Base-by-base conservation (phyloP, 2,797 vertebrate genomes). In the Cuniculus paca region DNA sequence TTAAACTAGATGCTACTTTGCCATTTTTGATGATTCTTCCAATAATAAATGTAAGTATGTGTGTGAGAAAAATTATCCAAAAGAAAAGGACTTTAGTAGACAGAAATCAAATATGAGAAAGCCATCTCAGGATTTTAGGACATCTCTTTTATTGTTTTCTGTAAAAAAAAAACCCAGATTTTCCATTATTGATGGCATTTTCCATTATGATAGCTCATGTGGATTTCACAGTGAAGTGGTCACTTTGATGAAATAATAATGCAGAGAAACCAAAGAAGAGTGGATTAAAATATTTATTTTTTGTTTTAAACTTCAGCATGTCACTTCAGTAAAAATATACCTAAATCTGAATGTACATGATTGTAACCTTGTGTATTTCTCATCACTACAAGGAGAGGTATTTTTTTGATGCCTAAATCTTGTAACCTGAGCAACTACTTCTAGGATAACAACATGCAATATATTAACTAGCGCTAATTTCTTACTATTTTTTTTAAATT, bases 211-310 rank as follows among this genome's bases (percentile, higher is more conserved):
- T 91, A 91, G 94, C 31, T 56, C 94, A 90, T 97, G 78, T 65
- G 45, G 56, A 96, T 92, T 96, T 94, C 91, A 96, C 58, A 92
- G 68, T 52, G 81, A 85, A 96, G 52, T 36, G 75, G 39, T 61
- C 20, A n/a, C 82, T 95, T 91, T 92, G 91, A 96, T 97, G 83
- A 97, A 97, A 97, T 96, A 96, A 90, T 95, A 95, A 97, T 95
- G 63, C 75, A 91, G 26, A 75, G 11, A 93, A 96, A 94, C 79
- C 54, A 94, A 96, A 74, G 52, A 87, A 60, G 28, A 77, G 19
- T 45, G 24, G 10, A 90, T 87, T 96, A 89, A 96, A 95, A 92
- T 96, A 92, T 91, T 96, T 97, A 95, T 96, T 96, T 95, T 72
- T 95, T 90, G 34, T 82, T 96, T 96, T 94, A 91, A 84, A 80